Base-by-base conservation (phyloP, 2,888 invertebrate species). In the Drosophila parthenogenetica region DNA sequence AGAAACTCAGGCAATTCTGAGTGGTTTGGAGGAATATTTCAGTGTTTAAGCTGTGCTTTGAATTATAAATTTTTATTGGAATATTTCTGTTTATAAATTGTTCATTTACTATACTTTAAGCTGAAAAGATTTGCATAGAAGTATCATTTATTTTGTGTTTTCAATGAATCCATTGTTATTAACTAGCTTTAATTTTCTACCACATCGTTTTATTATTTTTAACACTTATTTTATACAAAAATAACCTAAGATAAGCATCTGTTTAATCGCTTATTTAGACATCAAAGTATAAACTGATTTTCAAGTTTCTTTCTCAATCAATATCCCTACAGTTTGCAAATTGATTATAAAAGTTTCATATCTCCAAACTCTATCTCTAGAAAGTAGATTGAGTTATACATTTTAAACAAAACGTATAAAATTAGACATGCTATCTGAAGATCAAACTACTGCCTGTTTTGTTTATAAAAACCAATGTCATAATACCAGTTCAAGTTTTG, bases 401-500 rank as follows among this genome's bases (percentile, higher is more conserved):
- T 22, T 16, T 51, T 14, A 5, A 29, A 53, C 29, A 17, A 53
- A 42, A 43, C 17, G 17, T 16, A 54, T 55, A n/a, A 14, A 43
- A 19, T 22, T 19, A 45, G 35, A 32, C 8, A 7, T 14, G 35
- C 14, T 46, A 39, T 37, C 55, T 37, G 0, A 5, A 19, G 50
- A 59, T 59, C 49, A 11, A 22, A 42, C 32, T 42, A 50, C 22
- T 14, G 32, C 17, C 32, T 42, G 19, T 42, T 49, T 14, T 42
- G n/a, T 40, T 1, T 22, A 25, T 67, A 62, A 35, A 11, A 22
- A 32, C 45, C 55, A 59, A 61, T 74, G 57, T 60, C 60, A 61
- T 51, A 64, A 58, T 54, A 49, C 17, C 19, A 57, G 29, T 39
- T 57, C 7, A 25, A 13, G 5, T 10, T 43, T 29, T 22, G 14